Conservation (phyloP, 1,140 invertebrate genomes). For the Matsumurasca onukii region DNA sequence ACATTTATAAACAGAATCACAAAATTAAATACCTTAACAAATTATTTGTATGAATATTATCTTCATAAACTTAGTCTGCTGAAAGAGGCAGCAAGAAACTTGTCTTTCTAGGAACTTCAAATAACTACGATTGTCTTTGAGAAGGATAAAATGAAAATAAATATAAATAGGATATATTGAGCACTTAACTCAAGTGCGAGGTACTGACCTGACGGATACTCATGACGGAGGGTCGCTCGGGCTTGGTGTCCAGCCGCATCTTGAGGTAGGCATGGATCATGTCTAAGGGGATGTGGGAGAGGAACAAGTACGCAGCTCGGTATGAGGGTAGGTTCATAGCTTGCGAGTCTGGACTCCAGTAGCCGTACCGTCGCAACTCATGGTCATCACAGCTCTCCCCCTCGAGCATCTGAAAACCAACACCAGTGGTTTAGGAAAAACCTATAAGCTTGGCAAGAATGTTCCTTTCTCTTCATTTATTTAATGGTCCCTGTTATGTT, state of each 20-base stretch:
- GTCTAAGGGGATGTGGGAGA: conserved; percentile 79
- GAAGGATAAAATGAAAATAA: no score
- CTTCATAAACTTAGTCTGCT: no score
- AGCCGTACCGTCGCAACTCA: conserved; percentile 66
- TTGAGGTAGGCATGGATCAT: conserved; percentile 85
- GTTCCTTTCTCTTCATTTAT: neutral
- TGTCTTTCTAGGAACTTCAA: no score
- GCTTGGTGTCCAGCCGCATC: conserved; percentile 80
- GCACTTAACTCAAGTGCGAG: no score
- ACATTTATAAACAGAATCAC: no score
- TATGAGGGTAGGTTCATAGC: conserved; percentile 81
- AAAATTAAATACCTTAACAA: no score
- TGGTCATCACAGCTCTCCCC: conserved; percentile 45
- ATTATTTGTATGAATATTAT: no score
- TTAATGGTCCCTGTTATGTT: no score
- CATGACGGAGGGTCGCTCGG: conserved; percentile 78
- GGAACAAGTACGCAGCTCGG: conserved; percentile 77
- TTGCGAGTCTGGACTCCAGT: conserved; percentile 73
- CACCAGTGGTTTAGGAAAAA: neutral
- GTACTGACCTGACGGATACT: conserved; percentile 71
- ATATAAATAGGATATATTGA: no score
- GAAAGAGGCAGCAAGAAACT: no score
- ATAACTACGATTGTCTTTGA: no score
- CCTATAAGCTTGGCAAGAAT: neutral
- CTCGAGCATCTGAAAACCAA: neutral